Evolutionary conservation across 2,888 invertebrate genomes (phyloP).

Genomic region (Philhelius pedissequus): DNA sequence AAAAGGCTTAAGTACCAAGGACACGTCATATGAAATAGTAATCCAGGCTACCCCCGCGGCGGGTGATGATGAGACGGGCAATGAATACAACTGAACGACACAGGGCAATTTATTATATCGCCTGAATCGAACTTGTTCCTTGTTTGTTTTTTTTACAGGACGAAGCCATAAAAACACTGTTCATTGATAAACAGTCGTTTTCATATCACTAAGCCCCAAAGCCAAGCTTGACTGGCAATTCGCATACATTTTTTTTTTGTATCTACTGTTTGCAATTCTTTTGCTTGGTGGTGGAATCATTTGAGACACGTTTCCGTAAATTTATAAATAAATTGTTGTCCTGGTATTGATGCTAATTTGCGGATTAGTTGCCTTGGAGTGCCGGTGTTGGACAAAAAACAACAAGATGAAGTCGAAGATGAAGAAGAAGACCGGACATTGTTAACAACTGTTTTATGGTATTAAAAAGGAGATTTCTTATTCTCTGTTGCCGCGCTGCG

Average conservation of each 20-base stretch:
- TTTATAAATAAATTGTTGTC: conserved; percentile 69
- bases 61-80: conserved; percentile 39
- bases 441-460: conserved; percentile 67
- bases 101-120: conserved; percentile 67
- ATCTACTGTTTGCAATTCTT: neutral
- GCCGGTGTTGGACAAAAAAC: conserved; percentile 2
- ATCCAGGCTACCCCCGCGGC: neutral
- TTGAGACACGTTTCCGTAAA: conserved; percentile 62
- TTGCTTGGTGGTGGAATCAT: conserved; percentile 34
- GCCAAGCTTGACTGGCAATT: neutral
- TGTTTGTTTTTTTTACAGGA: conserved; percentile 66
- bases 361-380: conserved; percentile 57
- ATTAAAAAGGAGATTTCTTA: conserved; percentile 36
- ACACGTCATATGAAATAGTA: conserved; percentile 11
- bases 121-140: conserved; percentile 67
- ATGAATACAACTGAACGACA: conserved; percentile 37
- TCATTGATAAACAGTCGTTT: conserved; percentile 67
- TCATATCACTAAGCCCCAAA: conserved; percentile 33
- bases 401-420: conserved; percentile 1
- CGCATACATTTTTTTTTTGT: neutral
- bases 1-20: conserved; percentile 5
- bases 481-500: no score
- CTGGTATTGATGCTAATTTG: conserved; percentile 67
- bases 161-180: conserved; percentile 68
- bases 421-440: conserved; percentile 53